phyloP scores from a whole-genome alignment of 2,888 invertebrate genomes.

The Iselma pallidipennis region DNA sequence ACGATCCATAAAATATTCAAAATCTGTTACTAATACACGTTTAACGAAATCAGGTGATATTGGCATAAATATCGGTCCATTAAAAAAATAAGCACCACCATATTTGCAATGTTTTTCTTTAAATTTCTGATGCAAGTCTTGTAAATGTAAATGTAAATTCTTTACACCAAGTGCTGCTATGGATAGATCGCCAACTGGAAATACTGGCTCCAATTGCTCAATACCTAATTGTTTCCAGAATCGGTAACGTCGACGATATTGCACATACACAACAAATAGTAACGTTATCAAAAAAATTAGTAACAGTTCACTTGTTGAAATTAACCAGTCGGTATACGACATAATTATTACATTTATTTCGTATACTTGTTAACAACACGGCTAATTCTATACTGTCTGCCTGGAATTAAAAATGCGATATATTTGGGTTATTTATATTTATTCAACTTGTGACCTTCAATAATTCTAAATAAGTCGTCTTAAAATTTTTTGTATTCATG shows the following conservation, averaged over 20 bases:
- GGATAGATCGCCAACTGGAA: not conserved
- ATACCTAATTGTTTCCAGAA: not conserved
- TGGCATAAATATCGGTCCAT: not conserved
- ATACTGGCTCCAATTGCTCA: not conserved
- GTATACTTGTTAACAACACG: constrained; percentile 12
- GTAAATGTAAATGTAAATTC: not conserved
- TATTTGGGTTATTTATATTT: too few relatives aligned
- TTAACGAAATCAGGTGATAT: too few relatives aligned
- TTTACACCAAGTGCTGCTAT: not conserved
- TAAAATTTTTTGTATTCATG: too few relatives aligned
- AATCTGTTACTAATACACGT: too few relatives aligned
- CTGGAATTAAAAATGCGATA: too few relatives aligned
- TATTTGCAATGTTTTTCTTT: not conserved
- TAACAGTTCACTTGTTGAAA: not conserved
- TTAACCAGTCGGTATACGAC: not conserved
- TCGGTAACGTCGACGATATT: not conserved
- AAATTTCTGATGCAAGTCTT: not conserved
- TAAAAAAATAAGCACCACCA: not conserved
- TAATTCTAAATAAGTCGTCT: too few relatives aligned
- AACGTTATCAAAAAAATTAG: not conserved
- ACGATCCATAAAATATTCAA: too few relatives aligned
- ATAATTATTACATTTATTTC: not conserved
- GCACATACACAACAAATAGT: not conserved
- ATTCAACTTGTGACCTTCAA: too few relatives aligned
- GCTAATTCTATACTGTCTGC: constrained; percentile 5